Evolutionary conservation across 2,113 vertebrate species (phyloP).

Genomic region (Rhineura floridana): DNA sequence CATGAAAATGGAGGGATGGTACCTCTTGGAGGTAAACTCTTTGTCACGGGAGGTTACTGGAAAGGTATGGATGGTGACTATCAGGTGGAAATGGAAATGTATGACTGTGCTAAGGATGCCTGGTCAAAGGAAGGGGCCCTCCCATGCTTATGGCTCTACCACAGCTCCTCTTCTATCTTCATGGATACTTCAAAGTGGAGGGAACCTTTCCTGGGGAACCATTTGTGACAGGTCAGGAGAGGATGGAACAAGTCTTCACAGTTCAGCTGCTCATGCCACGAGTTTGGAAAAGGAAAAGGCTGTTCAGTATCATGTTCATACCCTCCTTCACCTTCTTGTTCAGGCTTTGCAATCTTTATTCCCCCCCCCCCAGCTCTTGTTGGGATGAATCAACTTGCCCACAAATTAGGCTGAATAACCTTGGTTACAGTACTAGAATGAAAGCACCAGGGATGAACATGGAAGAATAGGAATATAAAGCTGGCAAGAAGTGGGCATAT

Average conservation of each 20-base stretch:
- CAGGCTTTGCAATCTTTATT: neutral
- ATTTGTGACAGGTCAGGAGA: conserved; percentile 17
- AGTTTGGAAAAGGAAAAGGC: neutral
- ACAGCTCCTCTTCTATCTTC: conserved; percentile 87
- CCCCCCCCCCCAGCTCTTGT: neutral
- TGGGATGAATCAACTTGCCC: neutral
- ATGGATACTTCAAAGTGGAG: conserved; percentile 89
- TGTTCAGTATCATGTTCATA: neutral
- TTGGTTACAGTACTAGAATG: neutral
- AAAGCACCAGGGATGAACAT: neutral
- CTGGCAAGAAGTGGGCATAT: neutral
- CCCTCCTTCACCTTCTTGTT: neutral
- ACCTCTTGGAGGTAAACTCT: conserved; percentile 80
- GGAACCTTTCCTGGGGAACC: conserved; percentile 71
- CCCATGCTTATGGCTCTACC: conserved; percentile 94
- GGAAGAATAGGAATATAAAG: neutral
- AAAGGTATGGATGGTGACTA: conserved; percentile 96
- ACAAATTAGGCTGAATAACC: neutral
- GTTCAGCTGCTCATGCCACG: neutral
- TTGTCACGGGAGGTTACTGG: conserved; percentile 93
- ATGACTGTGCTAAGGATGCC: conserved; percentile 79
- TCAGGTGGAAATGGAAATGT: conserved; percentile 92
- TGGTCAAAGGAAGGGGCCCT: conserved; percentile 86
- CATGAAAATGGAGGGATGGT: conserved; percentile 94
- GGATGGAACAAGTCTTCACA: neutral